phyloP scores from a whole-genome alignment of 1,140 invertebrate genomes.

The Psilanteris sp. region DNA sequence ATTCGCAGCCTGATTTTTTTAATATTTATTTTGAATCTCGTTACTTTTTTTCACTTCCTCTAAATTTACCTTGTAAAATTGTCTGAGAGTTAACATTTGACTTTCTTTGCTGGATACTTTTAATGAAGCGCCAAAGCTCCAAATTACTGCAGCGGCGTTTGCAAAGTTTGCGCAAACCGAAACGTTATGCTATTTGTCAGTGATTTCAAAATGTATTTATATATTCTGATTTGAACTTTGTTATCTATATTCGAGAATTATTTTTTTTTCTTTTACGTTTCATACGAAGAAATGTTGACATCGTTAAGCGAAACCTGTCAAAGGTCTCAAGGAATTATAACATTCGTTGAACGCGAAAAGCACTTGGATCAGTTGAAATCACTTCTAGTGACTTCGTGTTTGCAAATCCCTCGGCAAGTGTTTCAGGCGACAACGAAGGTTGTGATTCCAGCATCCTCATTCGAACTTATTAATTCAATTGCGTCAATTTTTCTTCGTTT shows the following conservation, averaged over 20 bases:
- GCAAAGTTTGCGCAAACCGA: too few species aligned
- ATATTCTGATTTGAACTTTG: too few species aligned
- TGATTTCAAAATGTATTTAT: not conserved
- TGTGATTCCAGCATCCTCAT: not conserved
- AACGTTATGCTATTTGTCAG: too few species aligned
- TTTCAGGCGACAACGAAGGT: slow-evolving; percentile 12
- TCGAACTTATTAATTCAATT: slow-evolving; percentile 6
- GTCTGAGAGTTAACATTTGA: too few species aligned
- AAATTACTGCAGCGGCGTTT: too few species aligned
- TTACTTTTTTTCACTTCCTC: too few species aligned
- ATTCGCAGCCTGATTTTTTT: too few species aligned
- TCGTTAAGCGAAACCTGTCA: not conserved
- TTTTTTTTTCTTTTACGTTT: not conserved
- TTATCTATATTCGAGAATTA: not conserved
- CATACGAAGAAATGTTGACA: slow-evolving; percentile 26
- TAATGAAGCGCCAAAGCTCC: too few species aligned
- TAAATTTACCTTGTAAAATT: too few species aligned
- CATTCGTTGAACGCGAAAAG: not conserved
- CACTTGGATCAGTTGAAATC: not conserved
- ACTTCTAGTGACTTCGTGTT: not conserved
- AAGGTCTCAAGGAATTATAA: not conserved
- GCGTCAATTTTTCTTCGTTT: slow-evolving; percentile 44
- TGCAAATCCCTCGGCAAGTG: too few species aligned
- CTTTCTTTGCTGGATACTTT: too few species aligned
- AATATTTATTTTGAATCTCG: too few species aligned